Percentiles rank a stretch among this genome's conserved stretches.
phyloP scores from a whole-genome alignment of 2,113 vertebrate species.

The Trichomycterus rosablanca region DNA sequence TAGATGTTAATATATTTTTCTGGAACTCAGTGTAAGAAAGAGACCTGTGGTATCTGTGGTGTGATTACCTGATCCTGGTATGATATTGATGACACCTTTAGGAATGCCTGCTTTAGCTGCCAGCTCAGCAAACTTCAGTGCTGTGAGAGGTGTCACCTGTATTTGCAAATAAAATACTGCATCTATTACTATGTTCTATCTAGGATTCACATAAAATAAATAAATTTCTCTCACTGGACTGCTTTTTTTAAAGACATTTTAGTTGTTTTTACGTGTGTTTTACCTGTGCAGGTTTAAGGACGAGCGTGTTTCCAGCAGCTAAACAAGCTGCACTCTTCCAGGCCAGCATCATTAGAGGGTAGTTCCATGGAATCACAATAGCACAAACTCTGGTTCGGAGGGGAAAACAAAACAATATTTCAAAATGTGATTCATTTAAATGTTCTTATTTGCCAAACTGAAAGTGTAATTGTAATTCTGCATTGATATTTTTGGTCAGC shows the following conservation, averaged over 20 bases:
- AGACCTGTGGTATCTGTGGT: too few relatives aligned
- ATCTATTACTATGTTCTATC: not conserved
- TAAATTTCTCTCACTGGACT: too few relatives aligned
- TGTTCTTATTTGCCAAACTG: too few relatives aligned
- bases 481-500: too few relatives aligned
- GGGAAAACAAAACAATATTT: not conserved
- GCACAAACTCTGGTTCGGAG: conserved; percentile 72
- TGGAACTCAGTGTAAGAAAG: too few relatives aligned
- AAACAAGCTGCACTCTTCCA: conserved; percentile 84
- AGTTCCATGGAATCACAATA: conserved; percentile 87
- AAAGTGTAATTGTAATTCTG: too few relatives aligned
- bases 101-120: conserved; percentile 76
- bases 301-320: conserved; percentile 79
- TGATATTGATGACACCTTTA: conserved; percentile 80
- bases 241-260: too few relatives aligned
- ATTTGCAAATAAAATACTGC: not conserved
- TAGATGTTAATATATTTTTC: too few relatives aligned
- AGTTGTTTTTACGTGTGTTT: too few relatives aligned
- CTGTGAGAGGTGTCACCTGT: conserved; percentile 83
- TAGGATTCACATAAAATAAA: too few relatives aligned
- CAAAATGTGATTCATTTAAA: too few relatives aligned
- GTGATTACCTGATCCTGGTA: conserved; percentile 76
- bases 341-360: conserved; percentile 85
- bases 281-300: conserved; percentile 85
- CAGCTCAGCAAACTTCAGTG: conserved; percentile 82